phyloP scores from a whole-genome alignment of 1,140 invertebrate genomes.

The Rhyacophila brunnea region DNA sequence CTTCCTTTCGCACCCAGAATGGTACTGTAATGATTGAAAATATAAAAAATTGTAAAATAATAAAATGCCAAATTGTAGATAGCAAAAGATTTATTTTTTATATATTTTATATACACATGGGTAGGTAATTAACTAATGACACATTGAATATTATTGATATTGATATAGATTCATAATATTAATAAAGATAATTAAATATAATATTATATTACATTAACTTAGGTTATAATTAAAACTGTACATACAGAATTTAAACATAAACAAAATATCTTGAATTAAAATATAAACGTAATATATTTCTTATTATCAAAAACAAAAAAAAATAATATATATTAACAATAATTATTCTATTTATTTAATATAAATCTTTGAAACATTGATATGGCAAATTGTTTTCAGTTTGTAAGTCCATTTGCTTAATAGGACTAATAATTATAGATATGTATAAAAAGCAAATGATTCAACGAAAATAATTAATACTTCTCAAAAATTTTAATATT shows the following conservation, averaged over 20 bases:
- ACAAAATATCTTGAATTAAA: too few relatives aligned
- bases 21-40: too few relatives aligned
- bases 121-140: background rate
- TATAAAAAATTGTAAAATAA: too few relatives aligned
- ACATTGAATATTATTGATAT: background rate
- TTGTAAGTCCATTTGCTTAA: background rate
- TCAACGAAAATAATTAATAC: too few relatives aligned
- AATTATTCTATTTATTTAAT: background rate
- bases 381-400: slow-evolving; percentile 16
- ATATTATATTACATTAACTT: background rate
- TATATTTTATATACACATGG: background rate
- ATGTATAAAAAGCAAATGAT: too few relatives aligned
- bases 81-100: background rate
- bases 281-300: background rate
- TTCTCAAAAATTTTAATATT: too few relatives aligned
- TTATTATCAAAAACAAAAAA: background rate
- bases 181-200: background rate
- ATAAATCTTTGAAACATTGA: slow-evolving; percentile 21
- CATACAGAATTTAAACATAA: too few relatives aligned
- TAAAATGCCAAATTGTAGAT: too few relatives aligned
- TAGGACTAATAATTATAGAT: background rate
- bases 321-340: background rate
- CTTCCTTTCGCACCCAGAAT: too few relatives aligned
- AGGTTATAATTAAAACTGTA: too few relatives aligned
- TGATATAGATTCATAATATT: background rate